Base-by-base conservation (phyloP, 2,888 invertebrate species). In the Neocrepidodera transversa region DNA sequence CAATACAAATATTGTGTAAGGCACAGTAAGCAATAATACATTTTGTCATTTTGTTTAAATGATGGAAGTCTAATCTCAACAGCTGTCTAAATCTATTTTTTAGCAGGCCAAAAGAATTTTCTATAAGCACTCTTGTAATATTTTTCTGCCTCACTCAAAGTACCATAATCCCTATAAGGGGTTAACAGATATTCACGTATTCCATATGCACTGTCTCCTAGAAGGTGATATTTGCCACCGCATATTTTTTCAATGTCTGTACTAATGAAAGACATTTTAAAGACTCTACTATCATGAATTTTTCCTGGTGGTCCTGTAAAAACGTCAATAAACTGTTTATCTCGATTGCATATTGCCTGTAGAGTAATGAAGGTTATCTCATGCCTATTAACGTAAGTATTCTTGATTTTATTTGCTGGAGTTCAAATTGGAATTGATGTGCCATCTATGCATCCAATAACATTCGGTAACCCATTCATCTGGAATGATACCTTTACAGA, bases 391-490 rank as follows among this genome's bases (percentile, higher is more conserved):
- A 20, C 23, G 13, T 45, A 45, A 20, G 45, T 45, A 7, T 7
- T 11, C 13, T 45, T 45, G n/a, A 45, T 10, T 45, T 45, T 45
- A 18, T 45, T 11, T 18, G 45, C 45, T 17, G 45, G 45, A 7
- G 20, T 45, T n/a, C 10, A 7, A 45, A 45, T 20, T 11, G 17
- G 17, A 11, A 45, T 45, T 45, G 20, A 18, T 20, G 20, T 18
- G 8, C 45, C 45, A 45, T 16, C 45, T 10, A 45, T 45, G 45
- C 45, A 18, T 17, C 45, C 45, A 14, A 70, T 13, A 11, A 64
- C 60, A 42, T 40, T 45, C 8, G 60, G 67, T 57, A 67, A 66
- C 49, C 64, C 64, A 30, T 54, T 26, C 5, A 40, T 40, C 40
- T 40, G 16, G 14, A 38, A 38, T 10, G 8, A 16, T 14, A 11